Evolutionary conservation across 2,113 vertebrate species (phyloP).

Genomic region (Mormyrus lacerda): DNA sequence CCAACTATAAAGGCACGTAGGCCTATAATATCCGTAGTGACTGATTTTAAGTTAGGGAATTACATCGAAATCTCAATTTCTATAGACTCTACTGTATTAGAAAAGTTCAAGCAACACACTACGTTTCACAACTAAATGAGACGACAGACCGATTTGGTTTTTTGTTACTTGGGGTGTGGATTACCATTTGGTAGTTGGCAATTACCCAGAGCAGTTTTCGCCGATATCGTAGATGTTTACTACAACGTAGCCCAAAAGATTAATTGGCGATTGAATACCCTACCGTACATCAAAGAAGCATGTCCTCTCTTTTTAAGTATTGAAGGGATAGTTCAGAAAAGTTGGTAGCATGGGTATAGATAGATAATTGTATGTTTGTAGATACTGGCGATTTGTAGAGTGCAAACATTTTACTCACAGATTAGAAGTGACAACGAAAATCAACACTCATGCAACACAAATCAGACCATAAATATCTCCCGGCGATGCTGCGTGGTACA

Average conservation of each 20-base stretch:
- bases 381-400: neutral
- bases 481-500: neutral
- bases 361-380: neutral
- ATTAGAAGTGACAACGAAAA: neutral
- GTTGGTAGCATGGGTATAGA: neutral
- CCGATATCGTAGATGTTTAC: neutral
- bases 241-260: neutral
- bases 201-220: neutral
- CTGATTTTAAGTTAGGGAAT: neutral
- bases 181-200: neutral
- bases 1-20: neutral
- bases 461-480: neutral
- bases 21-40: neutral
- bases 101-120: neutral
- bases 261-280: neutral
- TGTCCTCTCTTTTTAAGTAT: neutral
- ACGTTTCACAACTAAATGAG: neutral
- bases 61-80: neutral
- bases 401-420: neutral
- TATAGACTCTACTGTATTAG: neutral
- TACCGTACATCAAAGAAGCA: neutral
- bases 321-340: neutral
- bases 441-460: neutral
- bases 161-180: neutral
- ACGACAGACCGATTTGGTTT: neutral